Evolutionary conservation across 1,140 invertebrate species (phyloP).

Genomic region (Sminthurides bifidus): DNA sequence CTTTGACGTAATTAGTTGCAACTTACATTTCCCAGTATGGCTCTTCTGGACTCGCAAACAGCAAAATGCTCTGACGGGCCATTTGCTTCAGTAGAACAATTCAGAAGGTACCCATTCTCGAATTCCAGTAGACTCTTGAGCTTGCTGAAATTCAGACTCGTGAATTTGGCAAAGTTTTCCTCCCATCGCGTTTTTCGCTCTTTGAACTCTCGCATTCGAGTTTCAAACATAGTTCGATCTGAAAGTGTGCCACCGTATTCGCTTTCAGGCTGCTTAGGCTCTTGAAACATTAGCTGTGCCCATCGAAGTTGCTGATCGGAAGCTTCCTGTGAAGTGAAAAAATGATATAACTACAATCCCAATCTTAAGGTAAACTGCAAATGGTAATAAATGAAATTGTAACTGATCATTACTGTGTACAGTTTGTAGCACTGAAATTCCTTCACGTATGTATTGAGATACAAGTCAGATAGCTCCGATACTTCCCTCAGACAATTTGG

Average conservation of each 20-base stretch:
- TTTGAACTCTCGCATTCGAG: constrained; percentile 12
- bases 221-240: constrained; percentile 19
- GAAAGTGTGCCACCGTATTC: neutral
- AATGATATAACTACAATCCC: neutral
- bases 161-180: constrained; percentile 4
- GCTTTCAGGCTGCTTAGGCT: constrained; percentile 4
- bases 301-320: constrained; percentile 15
- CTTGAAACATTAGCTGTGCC: constrained; percentile 7
- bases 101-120: neutral
- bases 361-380: neutral
- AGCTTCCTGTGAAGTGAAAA: constrained; percentile 14
- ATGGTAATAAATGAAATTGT: neutral
- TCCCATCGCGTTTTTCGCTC: constrained; percentile 13
- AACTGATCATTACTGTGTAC: neutral
- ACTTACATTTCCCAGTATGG: neutral
- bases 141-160: neutral
- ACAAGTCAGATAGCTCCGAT: neutral
- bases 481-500: neutral
- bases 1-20: neutral
- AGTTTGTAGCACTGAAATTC: neutral
- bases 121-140: neutral
- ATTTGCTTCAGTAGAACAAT: neutral
- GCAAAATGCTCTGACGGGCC: neutral
- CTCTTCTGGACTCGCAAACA: neutral
- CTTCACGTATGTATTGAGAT: neutral